A percentile compares a stretch with the other conserved stretches of the same genome.
Evolutionary conservation across 2,113 vertebrate genomes (phyloP).

Genomic region (Rousettus leschenaultii): DNA sequence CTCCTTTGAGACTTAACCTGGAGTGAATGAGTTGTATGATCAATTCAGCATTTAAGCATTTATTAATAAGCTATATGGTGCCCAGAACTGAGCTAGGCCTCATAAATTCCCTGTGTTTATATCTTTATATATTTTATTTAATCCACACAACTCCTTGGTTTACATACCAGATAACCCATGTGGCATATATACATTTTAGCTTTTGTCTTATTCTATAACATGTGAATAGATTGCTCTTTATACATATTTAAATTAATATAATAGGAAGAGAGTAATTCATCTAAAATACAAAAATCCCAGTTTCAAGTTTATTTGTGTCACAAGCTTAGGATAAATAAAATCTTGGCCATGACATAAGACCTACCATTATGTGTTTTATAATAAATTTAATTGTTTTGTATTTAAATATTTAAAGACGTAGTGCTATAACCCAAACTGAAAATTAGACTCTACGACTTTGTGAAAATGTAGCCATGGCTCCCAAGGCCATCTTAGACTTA

Average conservation of each 20-base stretch:
- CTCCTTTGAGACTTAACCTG: background rate
- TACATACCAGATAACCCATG: background rate
- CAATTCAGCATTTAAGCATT: background rate
- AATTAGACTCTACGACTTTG: background rate
- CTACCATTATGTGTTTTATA: background rate
- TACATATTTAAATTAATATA: background rate
- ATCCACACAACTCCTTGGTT: background rate
- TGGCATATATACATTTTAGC: background rate
- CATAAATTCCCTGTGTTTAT: background rate
- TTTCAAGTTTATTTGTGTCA: background rate
- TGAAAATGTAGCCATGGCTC: background rate
- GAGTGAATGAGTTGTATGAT: background rate
- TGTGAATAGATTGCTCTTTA: background rate
- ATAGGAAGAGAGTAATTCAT: background rate
- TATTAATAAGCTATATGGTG: background rate
- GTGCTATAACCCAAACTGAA: background rate
- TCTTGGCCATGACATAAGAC: background rate
- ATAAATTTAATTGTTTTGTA: background rate
- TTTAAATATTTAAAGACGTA: conserved; percentile 1
- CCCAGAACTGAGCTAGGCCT: background rate
- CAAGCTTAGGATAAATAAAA: background rate
- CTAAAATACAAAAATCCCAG: background rate
- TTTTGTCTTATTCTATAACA: background rate
- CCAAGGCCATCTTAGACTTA: background rate
- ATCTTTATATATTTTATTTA: background rate